Evolutionary conservation across 2,113 vertebrate species (phyloP), one percentile per base, ranked within the genome.

Genomic region (Albula goreensis): DNA sequence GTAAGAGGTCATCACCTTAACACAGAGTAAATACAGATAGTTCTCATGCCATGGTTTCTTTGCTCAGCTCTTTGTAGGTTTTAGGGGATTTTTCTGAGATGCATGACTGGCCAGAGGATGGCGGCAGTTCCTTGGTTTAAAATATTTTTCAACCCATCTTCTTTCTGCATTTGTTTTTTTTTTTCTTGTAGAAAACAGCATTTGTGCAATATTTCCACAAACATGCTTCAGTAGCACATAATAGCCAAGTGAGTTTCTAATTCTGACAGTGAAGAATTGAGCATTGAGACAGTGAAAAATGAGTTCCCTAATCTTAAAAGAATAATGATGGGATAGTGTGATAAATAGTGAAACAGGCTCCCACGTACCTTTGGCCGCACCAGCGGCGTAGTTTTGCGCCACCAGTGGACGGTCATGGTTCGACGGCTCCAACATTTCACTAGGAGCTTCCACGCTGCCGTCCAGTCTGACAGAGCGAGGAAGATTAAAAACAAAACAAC

Each of bases 361-460:
- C 3, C 41, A 25, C 11, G 19, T 81, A 95, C 97, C 97, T 97
- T 97, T 99, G 92, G 96, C 93, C 74, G 94, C 95, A 53, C 96
- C 95, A 0, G 96, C 89, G 88, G 96, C 95, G 89, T 99, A 99
- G 0, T 97, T 95, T 91, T 98, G 98, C 0, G 97, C 93, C 86
- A 96, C 97, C 85, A 99, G 85, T 0, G 97, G 97, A 88, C 98
- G 97, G 88, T 99, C 98, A 0, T 98, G 98, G 78, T 97, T 95
- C 8, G 96, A 96, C 50, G 97, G 97, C 90, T 99, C 98, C 2
- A 99, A 92, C 41, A 99, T 98, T 89, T 99, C 98, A 88, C 95
- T 98, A 90, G 96, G 92, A 0, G 96, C 94, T 92, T 99, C 98
- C 87, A 97, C 94, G 3, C 97, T 99, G 94, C 98, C 98, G 2